Conservation (phyloP, 2,888 invertebrate genomes). For the Lasioglossum malachurum region DNA sequence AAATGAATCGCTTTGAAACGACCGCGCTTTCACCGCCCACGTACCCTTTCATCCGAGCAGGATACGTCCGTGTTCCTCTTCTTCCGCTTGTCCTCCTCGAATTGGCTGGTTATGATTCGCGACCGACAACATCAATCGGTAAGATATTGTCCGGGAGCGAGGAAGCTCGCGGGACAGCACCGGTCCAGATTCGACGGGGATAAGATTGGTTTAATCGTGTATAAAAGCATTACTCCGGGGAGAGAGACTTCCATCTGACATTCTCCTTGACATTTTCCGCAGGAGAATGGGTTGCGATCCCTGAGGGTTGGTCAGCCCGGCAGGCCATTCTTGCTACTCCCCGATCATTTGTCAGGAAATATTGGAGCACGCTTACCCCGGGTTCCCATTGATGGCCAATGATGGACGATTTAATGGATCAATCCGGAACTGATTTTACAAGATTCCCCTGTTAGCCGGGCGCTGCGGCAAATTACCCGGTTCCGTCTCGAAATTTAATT, state of each 20-base stretch:
- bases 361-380: neutral
- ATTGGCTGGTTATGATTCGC: neutral
- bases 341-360: slow-evolving; percentile 27
- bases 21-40: slow-evolving; percentile 18
- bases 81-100: neutral
- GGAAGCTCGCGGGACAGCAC: neutral
- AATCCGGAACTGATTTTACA: slow-evolving; percentile 46
- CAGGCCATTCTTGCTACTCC: neutral
- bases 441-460: slow-evolving; percentile 15
- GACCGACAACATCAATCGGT: neutral
- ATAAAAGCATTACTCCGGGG: slow-evolving; percentile 16
- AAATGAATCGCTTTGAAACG: slow-evolving; percentile 56
- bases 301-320: neutral
- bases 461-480: slow-evolving; percentile 24
- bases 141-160: neutral
- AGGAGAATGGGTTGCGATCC: slow-evolving; percentile 25
- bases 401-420: slow-evolving; percentile 15
- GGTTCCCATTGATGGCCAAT: slow-evolving; percentile 7
- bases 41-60: neutral
- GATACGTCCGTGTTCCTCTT: neutral
- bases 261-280: slow-evolving; percentile 16
- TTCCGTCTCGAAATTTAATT: slow-evolving; percentile 12
- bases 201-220: slow-evolving; percentile 18
- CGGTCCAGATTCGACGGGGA: neutral
- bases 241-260: slow-evolving; percentile 23